Base-by-base conservation (phyloP, 2,797 vertebrate species). In the Diglossa cyanea region DNA sequence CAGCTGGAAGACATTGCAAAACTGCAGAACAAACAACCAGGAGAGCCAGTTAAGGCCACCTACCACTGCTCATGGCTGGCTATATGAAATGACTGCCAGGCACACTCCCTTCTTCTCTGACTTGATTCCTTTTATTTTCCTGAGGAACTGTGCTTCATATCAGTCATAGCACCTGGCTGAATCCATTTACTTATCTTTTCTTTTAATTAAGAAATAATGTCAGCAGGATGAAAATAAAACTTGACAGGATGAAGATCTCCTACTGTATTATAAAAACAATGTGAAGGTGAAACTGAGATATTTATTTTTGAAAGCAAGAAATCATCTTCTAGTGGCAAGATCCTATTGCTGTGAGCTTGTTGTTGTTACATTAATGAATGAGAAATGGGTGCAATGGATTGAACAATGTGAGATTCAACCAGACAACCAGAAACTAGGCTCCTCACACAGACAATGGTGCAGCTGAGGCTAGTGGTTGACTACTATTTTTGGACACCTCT, bases 201-300 rank as follows among this genome's bases (percentile, higher is more conserved):
- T 96, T 95, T 97, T 97, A 97, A 97, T 97, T 97, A 97, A 97
- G 91, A 94, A 72, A 91, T 94, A 75, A 91, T 95, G 97, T 96
- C 94, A 96, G 76, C 80, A 71, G 95, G 80, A 94, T 84, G 95
- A 95, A 94, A 96, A 96, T 83, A 89, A 95, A 96, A 95, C 83
- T 45, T 61, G 88, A 76, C 84, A 90, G 84, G 93, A 95, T 90
- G 95, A 90, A 68, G 84, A 94, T 94, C 86, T 95, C 81, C 81
- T 76, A 39, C 84, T 85, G 50, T 92, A 89, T 65, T 61, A 30
- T 39, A 82, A 89, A 93, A 93, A 95, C 93, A 95, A 88, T 4
- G 45, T 86, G 95, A 94, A 92, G 90, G 73, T 81, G 79, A 86
- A 90, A 68, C 35, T 16, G 90, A 96, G 87, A 72, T 83, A 72